Conservation (phyloP, 2,888 invertebrate species). For the Blomia tropicalis region DNA sequence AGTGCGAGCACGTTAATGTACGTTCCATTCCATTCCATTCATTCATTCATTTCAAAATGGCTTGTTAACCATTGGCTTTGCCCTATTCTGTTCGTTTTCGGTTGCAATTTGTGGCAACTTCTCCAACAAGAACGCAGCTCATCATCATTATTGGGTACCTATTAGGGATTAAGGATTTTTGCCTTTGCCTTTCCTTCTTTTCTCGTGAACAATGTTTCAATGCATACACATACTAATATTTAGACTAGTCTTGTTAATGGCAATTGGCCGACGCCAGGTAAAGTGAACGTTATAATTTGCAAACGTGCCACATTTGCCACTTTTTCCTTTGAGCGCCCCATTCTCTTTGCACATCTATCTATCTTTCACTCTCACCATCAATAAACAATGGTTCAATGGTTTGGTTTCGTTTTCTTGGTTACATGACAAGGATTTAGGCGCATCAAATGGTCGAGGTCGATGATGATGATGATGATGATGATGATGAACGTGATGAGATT, state of each 20-base stretch:
- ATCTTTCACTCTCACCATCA: not conserved
- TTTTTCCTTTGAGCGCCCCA: no score
- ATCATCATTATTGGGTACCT: conserved; percentile 15
- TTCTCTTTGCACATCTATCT: no score
- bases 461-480: no score
- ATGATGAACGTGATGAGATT: not conserved
- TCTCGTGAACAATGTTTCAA: no score
- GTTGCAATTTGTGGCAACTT: no score
- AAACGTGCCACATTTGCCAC: conserved; percentile 13
- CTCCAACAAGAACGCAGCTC: no score
- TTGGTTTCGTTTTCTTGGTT: not conserved
- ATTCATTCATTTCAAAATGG: no score
- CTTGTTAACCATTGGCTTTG: no score
- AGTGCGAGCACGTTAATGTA: no score
- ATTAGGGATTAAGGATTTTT: not conserved
- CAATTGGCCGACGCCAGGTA: no score
- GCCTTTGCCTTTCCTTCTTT: not conserved
- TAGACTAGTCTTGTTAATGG: conserved; percentile 4
- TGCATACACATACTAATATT: not conserved
- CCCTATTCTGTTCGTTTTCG: no score
- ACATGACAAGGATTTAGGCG: conserved; percentile 8
- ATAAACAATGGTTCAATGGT: not conserved
- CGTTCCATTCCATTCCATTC: no score
- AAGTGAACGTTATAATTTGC: not conserved
- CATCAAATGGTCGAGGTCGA: not conserved